Evolutionary conservation across 2,888 invertebrate genomes (phyloP).

Genomic region (Iphiclides podalirius): DNA sequence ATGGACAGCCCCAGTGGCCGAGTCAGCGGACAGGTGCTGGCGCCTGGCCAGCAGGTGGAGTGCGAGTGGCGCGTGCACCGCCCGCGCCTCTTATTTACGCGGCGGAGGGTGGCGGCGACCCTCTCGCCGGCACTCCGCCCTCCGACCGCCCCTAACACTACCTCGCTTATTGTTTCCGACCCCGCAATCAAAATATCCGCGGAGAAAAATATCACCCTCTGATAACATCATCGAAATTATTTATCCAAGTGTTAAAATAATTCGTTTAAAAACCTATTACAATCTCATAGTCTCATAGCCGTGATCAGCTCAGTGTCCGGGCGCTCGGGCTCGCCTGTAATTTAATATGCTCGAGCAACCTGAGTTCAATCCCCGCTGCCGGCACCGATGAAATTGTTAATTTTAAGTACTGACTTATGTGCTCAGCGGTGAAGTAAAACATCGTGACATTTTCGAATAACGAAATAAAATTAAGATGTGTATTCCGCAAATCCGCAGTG

Average conservation of each 20-base stretch:
- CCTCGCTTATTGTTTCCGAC: constrained; percentile 19
- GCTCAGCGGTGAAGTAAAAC: too few species aligned
- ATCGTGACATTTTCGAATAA: too few species aligned
- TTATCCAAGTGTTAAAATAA: constrained; percentile 23
- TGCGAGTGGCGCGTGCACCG: constrained; percentile 24
- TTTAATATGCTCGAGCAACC: too few species aligned
- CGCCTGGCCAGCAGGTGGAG: constrained; percentile 13
- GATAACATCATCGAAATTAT: constrained; percentile 21
- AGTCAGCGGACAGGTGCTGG: constrained; percentile 17
- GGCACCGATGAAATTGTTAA: too few species aligned
- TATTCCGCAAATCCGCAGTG: too few species aligned
- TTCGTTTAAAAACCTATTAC: constrained; percentile 19
- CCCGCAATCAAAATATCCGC: constrained; percentile 24
- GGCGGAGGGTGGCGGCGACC: constrained; percentile 17
- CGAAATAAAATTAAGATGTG: too few species aligned
- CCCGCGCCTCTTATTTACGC: constrained; percentile 12
- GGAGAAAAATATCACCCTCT: constrained; percentile 19
- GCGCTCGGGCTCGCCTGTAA: too few species aligned
- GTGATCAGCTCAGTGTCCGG: too few species aligned
- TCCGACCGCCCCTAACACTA: constrained; percentile 17
- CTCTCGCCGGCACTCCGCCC: constrained; percentile 19
- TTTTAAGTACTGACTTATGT: too few species aligned
- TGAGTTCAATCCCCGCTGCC: too few species aligned
- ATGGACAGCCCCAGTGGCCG: constrained; percentile 21
- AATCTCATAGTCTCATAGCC: constrained; percentile 8